Evolutionary conservation across 1,140 invertebrate genomes (phyloP).

Genomic region (Hyles vespertilio): DNA sequence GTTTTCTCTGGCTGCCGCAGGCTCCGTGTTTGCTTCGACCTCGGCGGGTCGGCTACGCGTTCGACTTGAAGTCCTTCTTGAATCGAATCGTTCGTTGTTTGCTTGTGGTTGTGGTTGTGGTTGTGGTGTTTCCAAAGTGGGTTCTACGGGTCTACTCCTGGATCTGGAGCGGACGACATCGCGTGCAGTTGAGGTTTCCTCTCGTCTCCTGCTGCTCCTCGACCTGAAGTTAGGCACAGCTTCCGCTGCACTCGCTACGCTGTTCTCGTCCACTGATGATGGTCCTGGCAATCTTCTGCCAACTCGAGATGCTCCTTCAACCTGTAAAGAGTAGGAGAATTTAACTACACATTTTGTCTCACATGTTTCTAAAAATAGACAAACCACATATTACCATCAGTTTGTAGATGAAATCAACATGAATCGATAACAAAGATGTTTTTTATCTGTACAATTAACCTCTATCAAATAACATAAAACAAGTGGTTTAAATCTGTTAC

Average conservation of each 20-base stretch:
- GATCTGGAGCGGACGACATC: constrained; percentile 36
- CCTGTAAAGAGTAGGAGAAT: constrained; percentile 37
- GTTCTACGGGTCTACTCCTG: constrained; percentile 36
- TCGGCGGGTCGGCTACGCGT: constrained; percentile 38
- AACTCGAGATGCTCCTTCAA: constrained; percentile 40
- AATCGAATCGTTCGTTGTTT: constrained; percentile 55
- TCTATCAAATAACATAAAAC: too few relatives aligned
- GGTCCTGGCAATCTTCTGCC: constrained; percentile 41
- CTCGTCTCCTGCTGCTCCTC: constrained; percentile 44
- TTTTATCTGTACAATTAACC: too few relatives aligned
- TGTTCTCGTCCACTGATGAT: constrained; percentile 32
- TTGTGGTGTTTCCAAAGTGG: constrained; percentile 26
- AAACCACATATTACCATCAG: neutral
- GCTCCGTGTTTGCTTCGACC: constrained; percentile 36
- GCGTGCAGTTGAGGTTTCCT: constrained; percentile 30
- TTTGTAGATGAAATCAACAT: neutral
- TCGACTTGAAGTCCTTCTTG: constrained; percentile 50
- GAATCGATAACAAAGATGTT: too few relatives aligned
- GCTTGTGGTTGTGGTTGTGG: constrained; percentile 18
- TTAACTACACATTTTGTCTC: neutral
- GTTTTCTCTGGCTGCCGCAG: constrained; percentile 30
- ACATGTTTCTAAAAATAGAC: neutral
- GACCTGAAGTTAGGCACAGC: constrained; percentile 43
- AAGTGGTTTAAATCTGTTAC: too few relatives aligned
- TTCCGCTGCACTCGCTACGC: constrained; percentile 31